Evolutionary conservation across 2,113 vertebrate genomes (phyloP).

Genomic region (Siniperca chuatsi): DNA sequence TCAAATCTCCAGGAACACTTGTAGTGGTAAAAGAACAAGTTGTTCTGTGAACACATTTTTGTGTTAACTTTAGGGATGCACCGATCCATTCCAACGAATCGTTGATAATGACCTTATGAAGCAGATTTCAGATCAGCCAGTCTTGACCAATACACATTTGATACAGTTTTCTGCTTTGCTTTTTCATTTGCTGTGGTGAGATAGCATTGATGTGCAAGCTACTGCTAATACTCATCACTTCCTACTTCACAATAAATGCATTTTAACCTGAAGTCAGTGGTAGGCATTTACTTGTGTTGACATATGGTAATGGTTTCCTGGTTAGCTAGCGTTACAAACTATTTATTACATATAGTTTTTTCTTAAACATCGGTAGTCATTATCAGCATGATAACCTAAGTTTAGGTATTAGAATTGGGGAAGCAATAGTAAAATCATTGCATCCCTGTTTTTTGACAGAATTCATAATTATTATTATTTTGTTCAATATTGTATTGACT

Average conservation of each 20-base stretch:
- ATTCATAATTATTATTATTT: not conserved
- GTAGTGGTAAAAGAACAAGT: no score
- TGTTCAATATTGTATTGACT: not conserved
- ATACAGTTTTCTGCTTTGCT: not conserved
- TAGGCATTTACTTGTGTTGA: not conserved
- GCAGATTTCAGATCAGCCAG: not conserved
- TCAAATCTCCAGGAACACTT: no score
- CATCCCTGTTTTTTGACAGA: not conserved
- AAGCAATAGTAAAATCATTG: not conserved
- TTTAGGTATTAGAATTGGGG: not conserved
- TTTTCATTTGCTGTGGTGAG: not conserved
- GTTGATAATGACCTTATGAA: not conserved
- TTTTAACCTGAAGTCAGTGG: not conserved
- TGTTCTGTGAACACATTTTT: no score
- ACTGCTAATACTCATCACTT: not conserved
- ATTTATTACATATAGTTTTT: not conserved
- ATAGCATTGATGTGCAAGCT: not conserved
- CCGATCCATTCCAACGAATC: not conserved
- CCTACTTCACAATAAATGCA: not conserved
- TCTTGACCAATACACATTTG: not conserved
- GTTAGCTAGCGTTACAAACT: not conserved
- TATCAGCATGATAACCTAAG: no score
- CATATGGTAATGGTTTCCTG: no score
- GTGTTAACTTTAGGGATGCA: not conserved
- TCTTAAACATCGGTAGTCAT: not conserved